Conservation (phyloP, 2,797 vertebrate genomes). For the Muscicapa striata region DNA sequence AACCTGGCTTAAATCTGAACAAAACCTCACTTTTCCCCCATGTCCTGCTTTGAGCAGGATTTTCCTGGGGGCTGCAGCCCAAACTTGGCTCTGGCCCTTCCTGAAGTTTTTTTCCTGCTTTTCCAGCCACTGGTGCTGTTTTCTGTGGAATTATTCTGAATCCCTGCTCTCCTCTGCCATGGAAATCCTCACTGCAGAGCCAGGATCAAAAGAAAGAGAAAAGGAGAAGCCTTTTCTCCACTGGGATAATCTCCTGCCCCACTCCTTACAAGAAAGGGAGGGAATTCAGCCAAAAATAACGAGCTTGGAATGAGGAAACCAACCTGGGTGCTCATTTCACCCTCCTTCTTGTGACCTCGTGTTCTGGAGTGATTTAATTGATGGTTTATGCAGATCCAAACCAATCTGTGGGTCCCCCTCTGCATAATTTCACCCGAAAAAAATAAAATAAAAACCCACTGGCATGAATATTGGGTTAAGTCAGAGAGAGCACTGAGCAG, state of each 20-base stretch:
- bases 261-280: neutral
- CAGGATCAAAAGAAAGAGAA: neutral
- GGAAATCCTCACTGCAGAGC: neutral
- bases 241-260: neutral
- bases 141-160: neutral
- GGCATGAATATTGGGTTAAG: too few relatives aligned
- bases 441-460: rapidly evolving
- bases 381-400: neutral
- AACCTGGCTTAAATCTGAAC: neutral
- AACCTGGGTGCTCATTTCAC: neutral
- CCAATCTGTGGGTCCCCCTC: neutral
- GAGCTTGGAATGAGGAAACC: neutral
- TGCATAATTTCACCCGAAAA: neutral
- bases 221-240: neutral
- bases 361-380: neutral
- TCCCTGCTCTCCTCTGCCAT: neutral
- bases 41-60: neutral
- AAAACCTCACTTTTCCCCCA: neutral
- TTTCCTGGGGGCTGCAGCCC: neutral
- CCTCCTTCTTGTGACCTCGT: neutral
- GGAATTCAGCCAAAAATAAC: neutral
- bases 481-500: neutral
- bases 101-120: neutral
- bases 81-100: neutral
- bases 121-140: neutral